Evolutionary conservation across 2,888 invertebrate species (phyloP).

Genomic region (Eustalomyia histrio): DNA sequence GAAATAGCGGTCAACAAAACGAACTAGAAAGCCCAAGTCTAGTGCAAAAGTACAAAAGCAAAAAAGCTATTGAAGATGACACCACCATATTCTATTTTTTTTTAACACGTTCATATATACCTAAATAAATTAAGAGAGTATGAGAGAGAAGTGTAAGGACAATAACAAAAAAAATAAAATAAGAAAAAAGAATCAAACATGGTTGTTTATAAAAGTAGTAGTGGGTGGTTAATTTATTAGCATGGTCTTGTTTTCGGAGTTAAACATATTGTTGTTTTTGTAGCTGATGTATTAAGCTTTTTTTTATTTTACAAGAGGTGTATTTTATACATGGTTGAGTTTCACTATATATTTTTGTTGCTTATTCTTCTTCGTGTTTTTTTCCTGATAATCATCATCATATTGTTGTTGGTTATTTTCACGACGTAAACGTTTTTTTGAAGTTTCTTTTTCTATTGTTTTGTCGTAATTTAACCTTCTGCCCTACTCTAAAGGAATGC

Average conservation of each 20-base stretch:
- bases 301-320: background rate
- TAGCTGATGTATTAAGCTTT: background rate
- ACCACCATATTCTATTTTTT: slow-evolving; percentile 27
- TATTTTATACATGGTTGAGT: background rate
- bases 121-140: slow-evolving; percentile 3
- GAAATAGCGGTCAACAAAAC: slow-evolving; percentile 3
- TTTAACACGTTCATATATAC: background rate
- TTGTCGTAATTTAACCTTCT: slow-evolving; percentile 73
- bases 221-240: slow-evolving; percentile 42
- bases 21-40: too few species aligned
- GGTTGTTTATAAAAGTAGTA: slow-evolving; percentile 49
- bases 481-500: slow-evolving; percentile 76
- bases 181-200: background rate
- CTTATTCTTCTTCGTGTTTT: slow-evolving; percentile 42
- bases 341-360: slow-evolving; percentile 28
- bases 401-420: slow-evolving; percentile 31
- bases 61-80: slow-evolving; percentile 35
- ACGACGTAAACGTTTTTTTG: slow-evolving; percentile 42
- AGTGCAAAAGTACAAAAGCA: too few species aligned
- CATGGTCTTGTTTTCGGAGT: slow-evolving; percentile 43
- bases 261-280: background rate
- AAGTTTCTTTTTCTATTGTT: slow-evolving; percentile 16
- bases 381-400: background rate
- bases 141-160: slow-evolving; percentile 19
- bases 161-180: background rate